Evolutionary conservation across 2,888 invertebrate genomes (phyloP).

Genomic region (Bellardia pandia): DNA sequence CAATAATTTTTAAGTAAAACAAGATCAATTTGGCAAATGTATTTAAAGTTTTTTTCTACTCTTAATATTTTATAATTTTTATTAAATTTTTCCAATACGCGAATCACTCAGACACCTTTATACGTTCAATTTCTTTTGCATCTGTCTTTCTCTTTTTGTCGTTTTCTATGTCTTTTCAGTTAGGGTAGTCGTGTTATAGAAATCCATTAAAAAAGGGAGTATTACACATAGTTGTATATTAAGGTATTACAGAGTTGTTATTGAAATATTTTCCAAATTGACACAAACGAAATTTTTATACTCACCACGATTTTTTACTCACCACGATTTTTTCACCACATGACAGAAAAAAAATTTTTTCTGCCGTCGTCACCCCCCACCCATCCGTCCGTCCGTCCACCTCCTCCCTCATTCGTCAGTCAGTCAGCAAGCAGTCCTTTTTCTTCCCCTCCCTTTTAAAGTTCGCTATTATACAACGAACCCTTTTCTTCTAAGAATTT

Average conservation of each 20-base stretch:
- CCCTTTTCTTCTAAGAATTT: no score
- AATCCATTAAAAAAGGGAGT: slow-evolving; percentile 10
- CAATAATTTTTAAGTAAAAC: slow-evolving; percentile 15
- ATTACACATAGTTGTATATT: slow-evolving; percentile 20
- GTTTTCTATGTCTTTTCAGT: slow-evolving; percentile 53
- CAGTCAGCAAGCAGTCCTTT: no score
- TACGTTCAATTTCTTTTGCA: slow-evolving; percentile 73
- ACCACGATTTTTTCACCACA: no score
- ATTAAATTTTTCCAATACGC: slow-evolving; percentile 59
- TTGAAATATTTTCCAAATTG: no score
- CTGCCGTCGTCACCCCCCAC: no score
- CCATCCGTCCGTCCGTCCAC: no score
- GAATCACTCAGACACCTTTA: slow-evolving; percentile 70
- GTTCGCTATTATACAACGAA: no score
- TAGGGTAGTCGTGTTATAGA: slow-evolving; percentile 21
- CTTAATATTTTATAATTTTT: slow-evolving; percentile 64
- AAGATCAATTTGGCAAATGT: background rate
- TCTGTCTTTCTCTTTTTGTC: slow-evolving; percentile 73
- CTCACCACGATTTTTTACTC: no score
- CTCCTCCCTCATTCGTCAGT: no score
- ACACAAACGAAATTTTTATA: no score
- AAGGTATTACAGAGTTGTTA: background rate
- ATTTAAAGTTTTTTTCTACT: slow-evolving; percentile 43
- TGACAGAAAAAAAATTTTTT: no score
- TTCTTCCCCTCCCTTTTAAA: no score